Base-by-base conservation (phyloP, 2,888 invertebrate genomes). In the Hylaea fasciaria region DNA sequence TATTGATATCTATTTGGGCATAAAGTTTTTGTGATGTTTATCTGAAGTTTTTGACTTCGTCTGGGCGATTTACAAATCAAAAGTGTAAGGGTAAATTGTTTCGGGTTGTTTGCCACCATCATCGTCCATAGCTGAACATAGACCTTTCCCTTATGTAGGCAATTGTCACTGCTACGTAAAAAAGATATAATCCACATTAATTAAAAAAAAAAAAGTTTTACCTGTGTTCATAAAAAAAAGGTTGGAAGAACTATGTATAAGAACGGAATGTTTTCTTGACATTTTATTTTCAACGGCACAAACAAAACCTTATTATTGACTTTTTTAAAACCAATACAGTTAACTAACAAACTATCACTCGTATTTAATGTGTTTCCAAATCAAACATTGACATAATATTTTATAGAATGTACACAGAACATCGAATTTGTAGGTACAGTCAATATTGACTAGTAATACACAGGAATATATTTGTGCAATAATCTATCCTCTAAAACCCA, bases 381-480 rank as follows among this genome's bases (percentile, higher is more conserved):
- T 29, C 29, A 29, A 29, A 51, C 29, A 41, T 50, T 50, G 40
- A 50, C 51, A 51, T 32, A 41, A 10, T 41, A 2, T 22, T 51
- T 51, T 29, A 51, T 35, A 16, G 53, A 46, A 47, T 40, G 51
- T 35, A 45, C 44, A 53, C 41, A 17, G 22, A 43, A 41, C 40
- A 50, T 51, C 43, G 40, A 53, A 53, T 64, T 47, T 47, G 47
- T 64, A n/a, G n/a, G n/a, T n/a, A 50, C 35, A 10, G 29, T 50
- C 54, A 64, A 64, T 57, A 60, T 60, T 54, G 41, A 40, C 44
- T 16, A 9, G 8, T 47, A 51, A 40, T 40, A 40, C 14, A 14
- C 40, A 14, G 3, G 52, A 35, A 49, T 7, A 17, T 29, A 12
- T 29, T 28, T 16, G 16, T 5, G n/a, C 1, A 43, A 43, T 17